Conservation (phyloP, 53 echinoderm and acorn worm genomes). For the Temnopleurus reevesii region DNA sequence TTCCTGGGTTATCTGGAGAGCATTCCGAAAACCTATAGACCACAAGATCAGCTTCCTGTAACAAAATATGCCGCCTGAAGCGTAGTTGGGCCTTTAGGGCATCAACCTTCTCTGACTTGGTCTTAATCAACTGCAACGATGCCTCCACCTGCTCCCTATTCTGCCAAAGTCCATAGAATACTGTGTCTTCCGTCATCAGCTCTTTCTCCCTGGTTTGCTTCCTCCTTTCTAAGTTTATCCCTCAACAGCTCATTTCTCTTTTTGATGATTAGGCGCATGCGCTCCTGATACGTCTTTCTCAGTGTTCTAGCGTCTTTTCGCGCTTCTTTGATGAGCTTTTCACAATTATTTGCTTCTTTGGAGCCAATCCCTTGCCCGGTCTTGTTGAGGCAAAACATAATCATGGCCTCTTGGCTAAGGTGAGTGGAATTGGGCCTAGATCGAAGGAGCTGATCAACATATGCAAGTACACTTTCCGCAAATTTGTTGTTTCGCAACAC, state of each 20-base stretch:
- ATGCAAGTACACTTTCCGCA: conserved; percentile 61
- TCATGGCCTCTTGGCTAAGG: conserved; percentile 48
- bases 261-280: conserved; percentile 30
- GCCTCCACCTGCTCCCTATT: conserved; percentile 30
- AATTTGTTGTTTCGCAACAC: conserved; percentile 62
- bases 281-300: background rate
- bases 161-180: conserved; percentile 58
- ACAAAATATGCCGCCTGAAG: conserved; percentile 55
- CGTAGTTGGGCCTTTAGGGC: conserved; percentile 61
- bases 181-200: conserved; percentile 40
- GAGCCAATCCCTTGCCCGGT: conserved; percentile 23
- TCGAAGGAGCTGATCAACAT: conserved; percentile 55
- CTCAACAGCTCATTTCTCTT: conserved; percentile 51
- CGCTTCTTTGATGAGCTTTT: conserved; percentile 1
- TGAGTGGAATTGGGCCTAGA: conserved; percentile 42
- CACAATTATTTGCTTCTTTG: background rate
- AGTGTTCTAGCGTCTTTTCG: conserved; percentile 40
- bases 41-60: conserved; percentile 46
- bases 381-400: conserved; percentile 44
- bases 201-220: conserved; percentile 51
- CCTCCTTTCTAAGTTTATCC: conserved; percentile 54
- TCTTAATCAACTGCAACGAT: conserved; percentile 26
- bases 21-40: conserved; percentile 41
- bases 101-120: conserved; percentile 56
- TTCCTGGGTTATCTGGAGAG: background rate